phyloP scores from a whole-genome alignment of 2,113 vertebrate species.

The Astur gentilis region DNA sequence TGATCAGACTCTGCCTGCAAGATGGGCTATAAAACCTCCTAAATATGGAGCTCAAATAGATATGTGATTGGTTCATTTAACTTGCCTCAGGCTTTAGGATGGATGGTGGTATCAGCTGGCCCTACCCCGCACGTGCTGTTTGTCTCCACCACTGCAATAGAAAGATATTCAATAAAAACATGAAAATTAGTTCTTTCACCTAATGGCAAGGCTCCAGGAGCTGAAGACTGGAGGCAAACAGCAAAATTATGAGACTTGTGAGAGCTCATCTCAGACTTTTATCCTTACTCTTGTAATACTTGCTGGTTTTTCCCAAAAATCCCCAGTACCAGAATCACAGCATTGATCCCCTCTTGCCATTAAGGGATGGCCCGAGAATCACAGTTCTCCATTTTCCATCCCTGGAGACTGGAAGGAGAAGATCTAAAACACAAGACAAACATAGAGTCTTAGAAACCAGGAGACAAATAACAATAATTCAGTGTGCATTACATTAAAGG shows the following conservation, averaged over 20 bases:
- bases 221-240: background rate
- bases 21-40: background rate
- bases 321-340: background rate
- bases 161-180: background rate
- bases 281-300: background rate
- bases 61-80: background rate
- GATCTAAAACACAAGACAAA: background rate
- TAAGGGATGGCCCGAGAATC: rapidly evolving
- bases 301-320: rapidly evolving
- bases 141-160: background rate
- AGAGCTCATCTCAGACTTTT: background rate
- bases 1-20: background rate
- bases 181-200: background rate
- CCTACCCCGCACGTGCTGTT: background rate
- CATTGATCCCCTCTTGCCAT: rapidly evolving
- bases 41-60: rapidly evolving
- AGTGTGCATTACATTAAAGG: background rate
- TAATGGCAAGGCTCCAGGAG: background rate
- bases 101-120: background rate
- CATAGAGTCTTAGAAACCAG: background rate
- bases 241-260: background rate
- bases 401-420: background rate
- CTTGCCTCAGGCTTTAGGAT: background rate
- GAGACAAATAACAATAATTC: background rate
- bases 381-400: background rate